Percentiles rank a stretch among this genome's conserved stretches.
phyloP scores from a whole-genome alignment of 1,140 invertebrate genomes.

The Aphelinus certus region DNA sequence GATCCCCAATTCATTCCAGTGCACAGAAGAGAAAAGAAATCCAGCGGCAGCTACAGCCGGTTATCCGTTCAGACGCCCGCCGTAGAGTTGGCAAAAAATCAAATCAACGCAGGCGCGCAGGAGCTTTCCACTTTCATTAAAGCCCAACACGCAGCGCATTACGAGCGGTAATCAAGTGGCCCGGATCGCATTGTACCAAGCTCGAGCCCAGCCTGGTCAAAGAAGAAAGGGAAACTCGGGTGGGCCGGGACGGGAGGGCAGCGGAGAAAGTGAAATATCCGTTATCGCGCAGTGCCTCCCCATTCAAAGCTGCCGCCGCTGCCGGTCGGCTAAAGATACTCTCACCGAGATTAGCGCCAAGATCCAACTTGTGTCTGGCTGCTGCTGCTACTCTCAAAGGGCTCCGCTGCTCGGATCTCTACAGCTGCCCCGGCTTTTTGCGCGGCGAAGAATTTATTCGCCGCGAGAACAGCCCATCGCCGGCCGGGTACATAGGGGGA shows the following conservation, averaged over 20 bases:
- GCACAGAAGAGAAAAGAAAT: too few relatives aligned
- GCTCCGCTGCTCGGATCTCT: background rate
- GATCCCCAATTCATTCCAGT: too few relatives aligned
- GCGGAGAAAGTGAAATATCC: constrained; percentile 32
- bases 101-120: too few relatives aligned
- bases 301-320: background rate
- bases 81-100: too few relatives aligned
- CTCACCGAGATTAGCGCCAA: constrained; percentile 31
- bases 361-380: constrained; percentile 3
- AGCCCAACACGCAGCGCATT: too few relatives aligned
- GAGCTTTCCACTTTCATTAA: too few relatives aligned
- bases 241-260: background rate
- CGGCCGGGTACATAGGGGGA: background rate
- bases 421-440: background rate
- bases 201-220: too few relatives aligned
- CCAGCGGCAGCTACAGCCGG: too few relatives aligned
- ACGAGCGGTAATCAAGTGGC: too few relatives aligned
- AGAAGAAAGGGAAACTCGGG: too few relatives aligned
- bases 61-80: too few relatives aligned
- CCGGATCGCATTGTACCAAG: too few relatives aligned
- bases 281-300: constrained; percentile 26
- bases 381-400: background rate
- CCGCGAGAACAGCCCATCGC: background rate
- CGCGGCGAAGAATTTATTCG: constrained; percentile 8
- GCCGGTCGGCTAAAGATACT: constrained; percentile 5